Conservation (phyloP, 2,113 vertebrate genomes). For the Oryzias melastigma region DNA sequence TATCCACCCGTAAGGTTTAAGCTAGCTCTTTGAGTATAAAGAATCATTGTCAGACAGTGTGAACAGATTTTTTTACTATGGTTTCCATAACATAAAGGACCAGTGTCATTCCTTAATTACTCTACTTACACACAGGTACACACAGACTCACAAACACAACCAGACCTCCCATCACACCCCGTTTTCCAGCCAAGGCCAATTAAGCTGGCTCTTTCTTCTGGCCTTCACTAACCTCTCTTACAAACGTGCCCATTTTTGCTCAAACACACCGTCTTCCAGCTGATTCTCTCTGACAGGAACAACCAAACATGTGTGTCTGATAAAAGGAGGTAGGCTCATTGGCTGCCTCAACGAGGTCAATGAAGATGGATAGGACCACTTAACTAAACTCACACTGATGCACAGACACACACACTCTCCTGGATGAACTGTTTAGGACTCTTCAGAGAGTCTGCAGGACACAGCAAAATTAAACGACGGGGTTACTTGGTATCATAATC, state of each 20-base stretch:
- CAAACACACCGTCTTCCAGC: neutral
- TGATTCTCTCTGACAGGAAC: slow-evolving; percentile 35
- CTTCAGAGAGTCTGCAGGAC: slow-evolving; percentile 24
- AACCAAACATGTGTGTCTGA: slow-evolving; percentile 51
- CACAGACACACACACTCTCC: slow-evolving; percentile 1
- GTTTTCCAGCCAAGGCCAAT: slow-evolving; percentile 28
- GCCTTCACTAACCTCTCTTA: slow-evolving; percentile 24
- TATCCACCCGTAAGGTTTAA: too few relatives aligned
- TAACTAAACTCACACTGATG: slow-evolving; percentile 32
- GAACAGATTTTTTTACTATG: too few relatives aligned
- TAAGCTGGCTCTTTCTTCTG: slow-evolving; percentile 36
- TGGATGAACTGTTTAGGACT: slow-evolving; percentile 36
- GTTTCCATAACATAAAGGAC: too few relatives aligned
- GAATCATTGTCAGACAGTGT: too few relatives aligned
- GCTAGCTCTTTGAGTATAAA: too few relatives aligned
- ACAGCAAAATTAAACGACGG: slow-evolving; percentile 1
- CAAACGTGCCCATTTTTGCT: neutral
- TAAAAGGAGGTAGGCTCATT: slow-evolving; percentile 35
- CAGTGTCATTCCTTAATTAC: slow-evolving; percentile 3
- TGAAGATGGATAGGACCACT: slow-evolving; percentile 62
- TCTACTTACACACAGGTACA: slow-evolving; percentile 1
- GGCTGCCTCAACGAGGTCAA: slow-evolving; percentile 28
- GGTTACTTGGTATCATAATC: slow-evolving; percentile 12
- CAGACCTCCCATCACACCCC: too few relatives aligned
- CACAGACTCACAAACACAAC: neutral